Conservation (phyloP, 2,797 vertebrate species). For the Phrynocephalus vlangalii region DNA sequence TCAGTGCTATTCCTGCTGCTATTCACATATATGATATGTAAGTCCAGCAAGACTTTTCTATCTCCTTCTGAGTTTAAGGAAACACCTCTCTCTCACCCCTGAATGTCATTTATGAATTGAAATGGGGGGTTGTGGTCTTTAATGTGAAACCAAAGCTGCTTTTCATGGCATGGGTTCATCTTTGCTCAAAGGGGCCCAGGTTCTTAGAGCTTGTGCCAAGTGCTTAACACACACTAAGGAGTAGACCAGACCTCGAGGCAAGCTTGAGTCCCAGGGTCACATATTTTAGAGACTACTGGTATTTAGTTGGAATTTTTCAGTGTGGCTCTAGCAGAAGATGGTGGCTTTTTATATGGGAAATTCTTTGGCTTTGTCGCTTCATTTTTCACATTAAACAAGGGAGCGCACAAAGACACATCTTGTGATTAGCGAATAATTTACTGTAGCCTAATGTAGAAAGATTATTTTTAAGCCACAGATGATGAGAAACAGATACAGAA, state of each 20-base stretch:
- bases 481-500: neutral
- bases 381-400: neutral
- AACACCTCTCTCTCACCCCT: neutral
- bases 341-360: neutral
- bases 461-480: neutral
- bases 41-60: slow-evolving; percentile 63
- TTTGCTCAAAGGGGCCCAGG: neutral
- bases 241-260: neutral
- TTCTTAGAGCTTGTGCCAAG: neutral
- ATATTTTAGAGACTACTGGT: neutral
- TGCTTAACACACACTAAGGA: neutral
- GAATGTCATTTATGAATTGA: neutral
- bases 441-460: neutral
- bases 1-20: slow-evolving; percentile 95
- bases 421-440: neutral
- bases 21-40: slow-evolving; percentile 95
- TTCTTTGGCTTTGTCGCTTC: neutral
- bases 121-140: neutral
- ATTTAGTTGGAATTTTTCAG: neutral
- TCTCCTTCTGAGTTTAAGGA: neutral
- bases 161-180: neutral
- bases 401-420: neutral
- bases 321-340: neutral
- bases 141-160: neutral
- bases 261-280: neutral